Evolutionary conservation across 1,140 invertebrate species (phyloP).

Genomic region (Callitettix versicolor): DNA sequence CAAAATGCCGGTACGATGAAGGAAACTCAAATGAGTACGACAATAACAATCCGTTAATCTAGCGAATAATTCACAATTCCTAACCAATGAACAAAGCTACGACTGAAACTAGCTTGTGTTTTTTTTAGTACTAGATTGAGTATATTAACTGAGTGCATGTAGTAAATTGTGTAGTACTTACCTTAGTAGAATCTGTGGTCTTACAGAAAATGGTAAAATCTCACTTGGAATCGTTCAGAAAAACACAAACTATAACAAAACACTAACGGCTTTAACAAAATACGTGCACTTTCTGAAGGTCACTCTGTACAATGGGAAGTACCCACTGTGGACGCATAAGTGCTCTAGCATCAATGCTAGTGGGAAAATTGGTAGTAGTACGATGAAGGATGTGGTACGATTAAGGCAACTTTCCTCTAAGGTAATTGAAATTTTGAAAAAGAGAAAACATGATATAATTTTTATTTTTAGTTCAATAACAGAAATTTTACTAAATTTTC

Average conservation of each 20-base stretch:
- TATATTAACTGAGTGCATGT: background rate
- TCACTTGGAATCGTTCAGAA: background rate
- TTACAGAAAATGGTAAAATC: background rate
- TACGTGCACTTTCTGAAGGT: background rate
- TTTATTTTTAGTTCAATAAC: too few species aligned
- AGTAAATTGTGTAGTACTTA: background rate
- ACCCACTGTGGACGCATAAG: background rate
- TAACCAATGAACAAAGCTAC: background rate
- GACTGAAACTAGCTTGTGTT: background rate
- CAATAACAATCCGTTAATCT: background rate
- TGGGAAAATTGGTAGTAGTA: background rate
- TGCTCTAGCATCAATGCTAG: background rate
- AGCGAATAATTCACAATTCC: background rate
- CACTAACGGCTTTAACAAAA: background rate
- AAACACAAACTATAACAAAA: background rate
- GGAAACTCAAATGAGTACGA: constrained; percentile 4
- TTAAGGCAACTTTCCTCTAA: constrained; percentile 1
- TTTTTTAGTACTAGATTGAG: background rate
- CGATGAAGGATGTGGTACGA: background rate
- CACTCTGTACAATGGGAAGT: background rate
- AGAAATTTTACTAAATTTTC: too few species aligned
- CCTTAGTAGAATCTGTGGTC: background rate
- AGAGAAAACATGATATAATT: too few species aligned
- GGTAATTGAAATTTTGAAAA: too few species aligned
- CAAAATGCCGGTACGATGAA: background rate